Percentiles rank a stretch among this genome's conserved stretches.
Conservation (phyloP, 2,888 invertebrate genomes). For the Acleris laterana region DNA sequence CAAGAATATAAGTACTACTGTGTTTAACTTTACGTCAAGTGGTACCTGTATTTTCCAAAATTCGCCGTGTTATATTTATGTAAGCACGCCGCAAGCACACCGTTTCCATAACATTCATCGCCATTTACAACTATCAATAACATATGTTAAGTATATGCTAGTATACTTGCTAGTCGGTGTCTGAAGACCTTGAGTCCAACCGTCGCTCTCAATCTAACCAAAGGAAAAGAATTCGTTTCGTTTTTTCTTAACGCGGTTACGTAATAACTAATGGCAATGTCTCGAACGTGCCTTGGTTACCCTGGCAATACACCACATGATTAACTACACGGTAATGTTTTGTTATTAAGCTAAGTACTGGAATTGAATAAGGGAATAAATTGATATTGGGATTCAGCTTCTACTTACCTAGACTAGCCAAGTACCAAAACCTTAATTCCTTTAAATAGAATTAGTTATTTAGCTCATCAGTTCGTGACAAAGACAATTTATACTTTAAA, state of each 20-base stretch:
- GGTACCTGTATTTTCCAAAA: too few relatives aligned
- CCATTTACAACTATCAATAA: constrained; percentile 10
- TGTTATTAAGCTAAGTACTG: background rate
- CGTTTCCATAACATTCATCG: constrained; percentile 28
- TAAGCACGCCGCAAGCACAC: constrained; percentile 6
- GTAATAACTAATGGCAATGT: constrained; percentile 43
- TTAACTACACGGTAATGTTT: constrained; percentile 17
- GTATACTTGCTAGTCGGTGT: constrained; percentile 6
- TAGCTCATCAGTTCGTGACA: background rate
- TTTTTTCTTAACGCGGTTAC: constrained; percentile 40
- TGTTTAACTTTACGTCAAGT: too few relatives aligned
- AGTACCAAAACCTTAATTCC: background rate
- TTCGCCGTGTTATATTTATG: background rate
- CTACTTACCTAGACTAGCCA: background rate
- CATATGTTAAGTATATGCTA: background rate
- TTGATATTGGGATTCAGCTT: background rate
- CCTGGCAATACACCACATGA: constrained; percentile 16
- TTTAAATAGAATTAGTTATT: background rate
- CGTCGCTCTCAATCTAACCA: constrained; percentile 13
- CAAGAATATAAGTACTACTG: too few relatives aligned
- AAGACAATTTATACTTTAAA: background rate
- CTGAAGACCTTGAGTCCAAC: constrained; percentile 21
- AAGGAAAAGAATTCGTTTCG: constrained; percentile 36
- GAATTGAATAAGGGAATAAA: background rate
- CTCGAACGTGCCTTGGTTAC: constrained; percentile 42